These are phyloP conservation scores for Yponomeuta evonymella DNA, from an alignment of 2,888 invertebrate genomes.

Conservation along the genomic window DNA sequence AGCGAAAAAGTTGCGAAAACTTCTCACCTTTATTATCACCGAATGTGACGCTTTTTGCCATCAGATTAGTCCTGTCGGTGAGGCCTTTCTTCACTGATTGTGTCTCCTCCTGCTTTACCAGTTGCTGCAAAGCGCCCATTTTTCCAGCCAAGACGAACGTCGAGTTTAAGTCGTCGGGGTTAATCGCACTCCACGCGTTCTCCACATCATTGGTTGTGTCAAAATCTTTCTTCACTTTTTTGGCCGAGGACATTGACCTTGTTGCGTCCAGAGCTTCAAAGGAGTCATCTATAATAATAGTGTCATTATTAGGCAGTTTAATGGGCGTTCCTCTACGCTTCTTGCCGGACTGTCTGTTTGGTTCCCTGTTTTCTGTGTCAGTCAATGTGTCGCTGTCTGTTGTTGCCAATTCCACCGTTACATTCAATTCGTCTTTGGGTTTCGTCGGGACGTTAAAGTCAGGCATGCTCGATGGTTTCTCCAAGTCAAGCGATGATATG, in stretches of 20 bases:
- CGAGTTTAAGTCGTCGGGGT: slow-evolving; percentile 59
- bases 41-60: slow-evolving; percentile 44
- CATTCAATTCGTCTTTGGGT: slow-evolving; percentile 26
- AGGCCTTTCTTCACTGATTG: slow-evolving; percentile 46
- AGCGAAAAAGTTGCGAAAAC: not conserved
- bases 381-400: slow-evolving; percentile 58
- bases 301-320: slow-evolving; percentile 54
- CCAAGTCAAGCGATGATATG: slow-evolving; percentile 47
- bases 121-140: slow-evolving; percentile 37
- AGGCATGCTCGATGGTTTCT: slow-evolving; percentile 41
- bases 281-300: slow-evolving; percentile 63
- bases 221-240: slow-evolving; percentile 51
- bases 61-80: slow-evolving; percentile 53
- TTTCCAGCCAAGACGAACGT: slow-evolving; percentile 64
- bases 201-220: slow-evolving; percentile 36
- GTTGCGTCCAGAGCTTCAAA: slow-evolving; percentile 52
- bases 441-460: slow-evolving; percentile 32
- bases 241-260: slow-evolving; percentile 48
- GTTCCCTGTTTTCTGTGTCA: slow-evolving; percentile 50
- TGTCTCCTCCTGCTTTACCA: slow-evolving; percentile 27
- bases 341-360: slow-evolving; percentile 31
- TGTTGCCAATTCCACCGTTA: slow-evolving; percentile 37
- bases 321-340: slow-evolving; percentile 65
- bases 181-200: slow-evolving; percentile 41
- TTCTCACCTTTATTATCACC: slow-evolving; percentile 48